These are phyloP conservation scores for Cephalopholis sonnerati DNA, from an alignment of 2,113 vertebrate species.

Conservation along the genomic window DNA sequence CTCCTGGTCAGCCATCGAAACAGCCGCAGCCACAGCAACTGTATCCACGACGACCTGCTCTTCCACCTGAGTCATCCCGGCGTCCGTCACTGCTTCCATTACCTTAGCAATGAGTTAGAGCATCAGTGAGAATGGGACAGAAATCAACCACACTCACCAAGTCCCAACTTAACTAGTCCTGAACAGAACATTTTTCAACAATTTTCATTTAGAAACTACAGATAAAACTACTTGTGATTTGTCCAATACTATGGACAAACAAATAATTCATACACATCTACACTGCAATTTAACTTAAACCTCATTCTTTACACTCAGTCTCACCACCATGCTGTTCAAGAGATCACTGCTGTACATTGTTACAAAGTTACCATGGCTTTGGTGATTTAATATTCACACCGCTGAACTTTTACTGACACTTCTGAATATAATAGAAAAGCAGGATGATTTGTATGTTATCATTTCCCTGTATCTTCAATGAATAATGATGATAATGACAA, in stretches of 20 bases:
- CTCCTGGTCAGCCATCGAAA: slow-evolving; percentile 82
- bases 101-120: slow-evolving; percentile 83
- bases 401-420: background rate
- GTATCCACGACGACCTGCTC: slow-evolving; percentile 84
- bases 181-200: too few relatives aligned
- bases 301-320: background rate
- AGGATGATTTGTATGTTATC: background rate
- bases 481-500: too few relatives aligned
- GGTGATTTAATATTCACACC: background rate
- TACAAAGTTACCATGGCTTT: too few relatives aligned
- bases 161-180: background rate
- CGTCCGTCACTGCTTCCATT: slow-evolving; percentile 88
- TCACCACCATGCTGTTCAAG: too few relatives aligned
- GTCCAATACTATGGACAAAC: too few relatives aligned
- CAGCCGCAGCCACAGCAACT: slow-evolving; percentile 63
- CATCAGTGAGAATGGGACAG: background rate
- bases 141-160: background rate
- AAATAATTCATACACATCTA: too few relatives aligned
- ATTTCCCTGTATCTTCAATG: background rate
- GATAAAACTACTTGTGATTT: background rate
- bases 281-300: background rate
- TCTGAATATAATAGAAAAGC: background rate
- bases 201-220: background rate
- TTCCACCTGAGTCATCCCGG: slow-evolving; percentile 86
- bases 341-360: too few relatives aligned